Evolutionary conservation across 1,140 invertebrate species (phyloP).

Genomic region (Drosophila orosa): DNA sequence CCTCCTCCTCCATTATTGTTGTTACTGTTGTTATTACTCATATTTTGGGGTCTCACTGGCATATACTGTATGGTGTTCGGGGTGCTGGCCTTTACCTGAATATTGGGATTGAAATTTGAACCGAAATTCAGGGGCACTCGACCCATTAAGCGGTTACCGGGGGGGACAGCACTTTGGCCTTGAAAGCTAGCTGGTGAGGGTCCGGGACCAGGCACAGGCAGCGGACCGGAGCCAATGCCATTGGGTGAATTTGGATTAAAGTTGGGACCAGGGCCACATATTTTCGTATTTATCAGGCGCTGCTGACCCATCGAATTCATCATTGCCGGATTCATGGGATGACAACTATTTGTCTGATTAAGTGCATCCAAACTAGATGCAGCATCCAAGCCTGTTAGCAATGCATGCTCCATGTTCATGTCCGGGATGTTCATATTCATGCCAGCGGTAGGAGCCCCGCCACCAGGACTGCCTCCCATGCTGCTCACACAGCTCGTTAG

Average conservation of each 20-base stretch:
- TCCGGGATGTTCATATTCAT: conserved; percentile 66
- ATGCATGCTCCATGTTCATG: conserved; percentile 80
- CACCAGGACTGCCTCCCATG: conserved; percentile 85
- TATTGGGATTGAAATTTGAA: conserved; percentile 87
- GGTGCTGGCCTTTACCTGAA: conserved; percentile 97
- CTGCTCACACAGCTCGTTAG: conserved; percentile 89
- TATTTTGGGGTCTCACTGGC: conserved; percentile 93
- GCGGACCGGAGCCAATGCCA: conserved; percentile 44
- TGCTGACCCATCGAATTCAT: conserved; percentile 72
- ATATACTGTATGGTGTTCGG: conserved; percentile 99
- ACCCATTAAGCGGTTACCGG: conserved; percentile 84
- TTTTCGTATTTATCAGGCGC: conserved; percentile 80
- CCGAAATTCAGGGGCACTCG: conserved; percentile 80
- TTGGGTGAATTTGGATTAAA: conserved; percentile 49
- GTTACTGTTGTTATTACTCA: conserved; percentile 85
- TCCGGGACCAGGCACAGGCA: conserved; percentile 27
- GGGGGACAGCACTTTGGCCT: conserved; percentile 77
- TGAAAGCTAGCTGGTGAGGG: conserved; percentile 71
- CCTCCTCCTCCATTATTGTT: conserved; percentile 5
- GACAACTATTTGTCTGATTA: conserved; percentile 55
- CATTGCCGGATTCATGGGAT: conserved; percentile 59
- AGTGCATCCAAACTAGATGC: conserved; percentile 63
- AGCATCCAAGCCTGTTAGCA: conserved; percentile 78
- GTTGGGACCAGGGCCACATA: conserved; percentile 84
- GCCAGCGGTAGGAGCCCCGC: conserved; percentile 84